Evolutionary conservation across 2,888 invertebrate species (phyloP).

Genomic region (Blera fallax): DNA sequence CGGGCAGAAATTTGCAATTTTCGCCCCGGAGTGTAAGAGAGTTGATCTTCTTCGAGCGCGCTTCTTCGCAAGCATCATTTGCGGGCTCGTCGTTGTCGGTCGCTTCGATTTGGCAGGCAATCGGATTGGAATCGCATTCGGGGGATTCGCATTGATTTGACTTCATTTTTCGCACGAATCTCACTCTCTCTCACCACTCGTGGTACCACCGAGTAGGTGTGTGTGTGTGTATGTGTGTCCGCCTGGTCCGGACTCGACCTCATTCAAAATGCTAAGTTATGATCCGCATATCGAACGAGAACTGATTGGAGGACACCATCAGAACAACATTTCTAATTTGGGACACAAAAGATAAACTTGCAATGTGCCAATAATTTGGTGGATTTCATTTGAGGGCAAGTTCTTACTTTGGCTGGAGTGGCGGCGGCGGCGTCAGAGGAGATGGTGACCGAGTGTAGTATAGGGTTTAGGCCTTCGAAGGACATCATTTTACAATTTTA

Average conservation of each 20-base stretch:
- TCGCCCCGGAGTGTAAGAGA: conserved; percentile 68
- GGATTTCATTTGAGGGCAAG: conserved; percentile 69
- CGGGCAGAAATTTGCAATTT: conserved; percentile 74
- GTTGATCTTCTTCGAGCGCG: conserved; percentile 64
- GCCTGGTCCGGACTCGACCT: conserved; percentile 50
- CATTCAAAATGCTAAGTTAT: conserved; percentile 73
- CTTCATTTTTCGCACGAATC: conserved; percentile 32
- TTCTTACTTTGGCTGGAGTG: neutral
- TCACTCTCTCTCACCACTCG: neutral
- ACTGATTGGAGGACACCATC: conserved; percentile 72
- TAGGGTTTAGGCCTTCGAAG: conserved; percentile 52
- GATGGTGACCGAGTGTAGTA: conserved; percentile 43
- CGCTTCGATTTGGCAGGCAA: conserved; percentile 56
- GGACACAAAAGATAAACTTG: conserved; percentile 73
- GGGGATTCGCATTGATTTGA: conserved; percentile 50
- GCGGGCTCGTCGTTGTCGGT: conserved; percentile 12
- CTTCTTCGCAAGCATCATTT: conserved; percentile 9
- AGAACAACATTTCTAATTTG: conserved; percentile 72
- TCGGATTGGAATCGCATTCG: conserved; percentile 65
- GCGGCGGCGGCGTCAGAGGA: conserved; percentile 8
- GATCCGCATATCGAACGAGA: conserved; percentile 67
- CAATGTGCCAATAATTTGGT: conserved; percentile 72
- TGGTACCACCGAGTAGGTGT: too few species aligned
- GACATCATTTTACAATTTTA: conserved; percentile 72
- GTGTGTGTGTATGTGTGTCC: neutral